Evolutionary conservation across 2,113 vertebrate genomes (phyloP).

Genomic region (Tor tambroides): DNA sequence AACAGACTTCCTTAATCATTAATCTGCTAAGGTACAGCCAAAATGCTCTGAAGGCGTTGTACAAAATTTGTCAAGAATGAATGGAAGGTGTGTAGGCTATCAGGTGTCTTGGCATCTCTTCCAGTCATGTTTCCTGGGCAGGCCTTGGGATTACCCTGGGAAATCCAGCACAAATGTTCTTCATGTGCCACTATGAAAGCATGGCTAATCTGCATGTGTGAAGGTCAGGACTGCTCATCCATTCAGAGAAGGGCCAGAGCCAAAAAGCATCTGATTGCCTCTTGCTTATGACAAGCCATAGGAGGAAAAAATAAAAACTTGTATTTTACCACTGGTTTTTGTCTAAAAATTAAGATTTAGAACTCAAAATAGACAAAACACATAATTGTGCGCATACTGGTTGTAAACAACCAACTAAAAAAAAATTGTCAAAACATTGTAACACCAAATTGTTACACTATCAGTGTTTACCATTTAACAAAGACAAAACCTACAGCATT

Average conservation of each 20-base stretch:
- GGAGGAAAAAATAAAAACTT: neutral
- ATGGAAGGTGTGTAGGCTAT: neutral
- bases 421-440: neutral
- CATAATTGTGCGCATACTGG: neutral
- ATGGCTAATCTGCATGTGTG: constrained; percentile 91
- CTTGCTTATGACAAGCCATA: neutral
- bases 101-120: constrained; percentile 52
- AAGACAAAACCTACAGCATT: neutral
- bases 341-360: neutral
- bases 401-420: neutral
- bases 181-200: constrained; percentile 78
- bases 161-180: constrained; percentile 58
- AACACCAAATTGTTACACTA: neutral
- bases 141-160: constrained; percentile 47
- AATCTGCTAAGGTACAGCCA: neutral
- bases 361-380: neutral
- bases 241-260: constrained; percentile 77
- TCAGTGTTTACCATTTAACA: neutral
- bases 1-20: neutral
- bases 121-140: constrained; percentile 44
- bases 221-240: constrained; percentile 82
- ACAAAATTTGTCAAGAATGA: constrained; percentile 14
- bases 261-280: constrained; percentile 63
- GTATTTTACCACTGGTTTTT: neutral
- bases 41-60: neutral